phyloP scores from a whole-genome alignment of 2,888 invertebrate genomes.

The Hofmannophila pseudospretella region DNA sequence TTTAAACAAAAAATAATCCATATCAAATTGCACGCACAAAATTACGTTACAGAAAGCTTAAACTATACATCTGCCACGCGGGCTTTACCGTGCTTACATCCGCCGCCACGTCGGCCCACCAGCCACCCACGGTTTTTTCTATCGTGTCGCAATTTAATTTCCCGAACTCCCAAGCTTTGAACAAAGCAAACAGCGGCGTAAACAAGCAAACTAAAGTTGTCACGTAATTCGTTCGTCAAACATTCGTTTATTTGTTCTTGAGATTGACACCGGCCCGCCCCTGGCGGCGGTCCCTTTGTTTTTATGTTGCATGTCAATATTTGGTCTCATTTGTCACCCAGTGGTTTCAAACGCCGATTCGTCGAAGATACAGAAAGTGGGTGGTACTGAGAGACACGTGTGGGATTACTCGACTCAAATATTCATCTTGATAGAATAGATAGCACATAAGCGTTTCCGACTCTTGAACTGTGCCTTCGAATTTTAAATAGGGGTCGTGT shows the following conservation, averaged over 20 bases:
- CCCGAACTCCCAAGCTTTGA: slow-evolving; percentile 34
- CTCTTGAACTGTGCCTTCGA: slow-evolving; percentile 34
- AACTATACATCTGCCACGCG: slow-evolving; percentile 11
- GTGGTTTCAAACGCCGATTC: slow-evolving; percentile 55
- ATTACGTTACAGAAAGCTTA: neutral
- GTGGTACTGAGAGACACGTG: slow-evolving; percentile 42
- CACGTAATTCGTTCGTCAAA: slow-evolving; percentile 73
- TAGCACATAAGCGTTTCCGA: slow-evolving; percentile 5
- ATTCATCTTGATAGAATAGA: slow-evolving; percentile 14
- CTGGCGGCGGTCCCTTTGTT: slow-evolving; percentile 61
- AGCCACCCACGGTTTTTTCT: slow-evolving; percentile 30
- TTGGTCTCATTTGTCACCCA: slow-evolving; percentile 68
- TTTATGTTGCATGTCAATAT: slow-evolving; percentile 70
- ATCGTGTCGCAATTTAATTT: slow-evolving; percentile 37
- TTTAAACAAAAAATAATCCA: neutral
- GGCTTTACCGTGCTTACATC: slow-evolving; percentile 20
- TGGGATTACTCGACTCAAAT: slow-evolving; percentile 35
- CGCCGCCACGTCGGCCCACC: slow-evolving; percentile 24
- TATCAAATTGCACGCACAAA: slow-evolving; percentile 1
- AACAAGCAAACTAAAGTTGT: slow-evolving; percentile 54
- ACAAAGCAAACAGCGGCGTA: slow-evolving; percentile 46
- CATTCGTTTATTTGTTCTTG: slow-evolving; percentile 62
- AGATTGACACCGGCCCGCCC: slow-evolving; percentile 71
- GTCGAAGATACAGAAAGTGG: slow-evolving; percentile 47
- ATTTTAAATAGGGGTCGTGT: slow-evolving; percentile 32